Evolutionary conservation across 1,140 invertebrate species (phyloP), one percentile per base, ranked within the genome.

Genomic region (Helicoverpa zea): DNA sequence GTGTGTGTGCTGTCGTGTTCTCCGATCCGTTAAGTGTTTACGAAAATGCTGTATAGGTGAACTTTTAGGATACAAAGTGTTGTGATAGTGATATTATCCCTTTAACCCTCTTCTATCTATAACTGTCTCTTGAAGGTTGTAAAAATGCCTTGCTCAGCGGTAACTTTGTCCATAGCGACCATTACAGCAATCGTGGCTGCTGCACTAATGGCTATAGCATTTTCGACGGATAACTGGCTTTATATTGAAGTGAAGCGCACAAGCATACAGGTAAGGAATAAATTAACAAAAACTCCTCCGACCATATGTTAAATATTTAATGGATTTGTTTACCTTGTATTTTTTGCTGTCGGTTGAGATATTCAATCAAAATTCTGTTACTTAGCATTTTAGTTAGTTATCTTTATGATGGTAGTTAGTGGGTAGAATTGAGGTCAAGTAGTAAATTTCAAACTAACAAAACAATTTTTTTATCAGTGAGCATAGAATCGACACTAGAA

Each of bases 171-270:
- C 91, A 96, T 99, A 95, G 98, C 98, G 81, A 99, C 98, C 88
- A 98, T 99, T 95, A 97, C 98, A 90, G 98, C 98, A 88, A 98
- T 99, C 89, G 97, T 99, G 87, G 98, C 98, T 84, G 98, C 98
- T 88, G 98, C 98, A 68, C 96, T 99, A 86, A 96, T 99, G 88
- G 97, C 98, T 80, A 99, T 99, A 91, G 98, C 98, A 84, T 99
- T 99, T 95, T 98, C 98, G 87, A 99, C 98, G 90, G 98, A 99
- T 95, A 99, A 99, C 96, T 99, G 98, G 98, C 96, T 98, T 85
- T 98, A 98, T 93, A 97, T 98, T 86, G 98, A 98, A 95, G 98
- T 99, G 81, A 98, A 98, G 94, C 96, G 98, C 85, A 97, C 96
- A 83, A 97, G 97, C 92, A 98, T 98, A 89, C 97, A 98, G 97